A percentile compares a stretch with the other conserved stretches of the same genome.
These are phyloP conservation scores for Schlechtendalia chinensis DNA, from an alignment of 1,140 invertebrate genomes.

Conservation along the genomic window DNA sequence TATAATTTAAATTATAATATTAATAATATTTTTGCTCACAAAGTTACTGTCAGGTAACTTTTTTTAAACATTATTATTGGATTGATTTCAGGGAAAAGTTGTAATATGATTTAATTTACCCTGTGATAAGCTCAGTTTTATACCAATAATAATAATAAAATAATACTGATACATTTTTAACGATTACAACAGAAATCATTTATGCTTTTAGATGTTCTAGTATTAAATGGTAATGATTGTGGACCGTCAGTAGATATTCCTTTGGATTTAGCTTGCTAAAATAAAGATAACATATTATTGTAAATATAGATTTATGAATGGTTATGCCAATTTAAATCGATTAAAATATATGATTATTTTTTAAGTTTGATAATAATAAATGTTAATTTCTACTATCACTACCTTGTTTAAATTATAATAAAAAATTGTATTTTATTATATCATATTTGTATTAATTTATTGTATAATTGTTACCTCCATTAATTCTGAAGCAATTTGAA, in stretches of 20 bases:
- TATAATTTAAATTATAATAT: slow-evolving; percentile 1
- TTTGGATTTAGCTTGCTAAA: slow-evolving; percentile 47
- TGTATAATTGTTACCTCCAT: slow-evolving; percentile 68
- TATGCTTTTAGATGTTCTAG: slow-evolving; percentile 34
- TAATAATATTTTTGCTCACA: slow-evolving; percentile 40
- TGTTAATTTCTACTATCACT: too few species aligned
- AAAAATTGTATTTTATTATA: too few species aligned
- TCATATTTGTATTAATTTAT: not conserved
- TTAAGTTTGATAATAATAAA: too few species aligned
- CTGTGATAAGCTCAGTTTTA: slow-evolving; percentile 22
- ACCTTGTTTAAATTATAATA: too few species aligned
- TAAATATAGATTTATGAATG: not conserved
- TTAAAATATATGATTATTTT: too few species aligned
- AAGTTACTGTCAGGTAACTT: slow-evolving; percentile 20
- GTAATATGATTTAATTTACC: slow-evolving; percentile 36
- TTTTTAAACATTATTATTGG: slow-evolving; percentile 1
- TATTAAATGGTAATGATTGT: slow-evolving; percentile 40
- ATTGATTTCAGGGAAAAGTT: slow-evolving; percentile 1
- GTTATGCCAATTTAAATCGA: too few species aligned
- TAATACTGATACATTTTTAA: slow-evolving; percentile 16
- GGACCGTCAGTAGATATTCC: slow-evolving; percentile 27
- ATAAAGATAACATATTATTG: not conserved
- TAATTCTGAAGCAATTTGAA: slow-evolving; percentile 90
- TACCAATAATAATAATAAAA: slow-evolving; percentile 10
- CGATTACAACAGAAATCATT: slow-evolving; percentile 45